Base-by-base conservation (phyloP, 2,888 invertebrate genomes). In the Polylopha cassiicola region DNA sequence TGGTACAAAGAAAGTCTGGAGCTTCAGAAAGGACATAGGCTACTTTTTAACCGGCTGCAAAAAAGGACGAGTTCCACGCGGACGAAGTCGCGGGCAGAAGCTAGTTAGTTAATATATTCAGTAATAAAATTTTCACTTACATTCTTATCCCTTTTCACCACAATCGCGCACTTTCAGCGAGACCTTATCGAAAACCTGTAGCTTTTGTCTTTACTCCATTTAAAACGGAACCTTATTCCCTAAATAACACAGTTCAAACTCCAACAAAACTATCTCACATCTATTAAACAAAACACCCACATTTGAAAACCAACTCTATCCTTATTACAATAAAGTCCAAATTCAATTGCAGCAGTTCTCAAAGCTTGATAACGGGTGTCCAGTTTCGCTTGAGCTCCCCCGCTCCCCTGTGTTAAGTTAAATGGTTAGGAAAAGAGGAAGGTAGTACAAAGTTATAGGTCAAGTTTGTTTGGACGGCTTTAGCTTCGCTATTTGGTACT, bases 161-260 rank as follows among this genome's bases (percentile, higher is more conserved):
- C 28, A 42, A 49, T 48, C 52, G 45, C 65, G 70, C 72, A 65
- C 67, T 80, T 78, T 75, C 75, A 72, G 71, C 67, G 61, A 53
- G 63, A 73, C 74, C 66, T 72, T 73, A 78, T 73, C 68, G 73
- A 70, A 73, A 66, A 81, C 81, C 81, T 81, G 81, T 81, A 73
- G 81, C 77, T 78, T 74, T 76, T 51, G 60, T 43, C 28, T 37
- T 16, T 2, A 2, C 7, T 24, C 0, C 50, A 58, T 13, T 3
- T 10, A 0, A 61, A 43, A 41, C 10, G 39, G 7, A 10, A 51
- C 55, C 43, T 49, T 61, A 56, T 9, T 0, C 0, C 0, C 1
- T 2, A 1, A 0, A 0, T 0, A 0, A 28, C 33, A 56, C 16
- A 28, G 28, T 21, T 11, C 9, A 51, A 30, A 39, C 22, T 48